phyloP scores from a whole-genome alignment of 1,140 invertebrate species.

The Ceratina calcarata region DNA sequence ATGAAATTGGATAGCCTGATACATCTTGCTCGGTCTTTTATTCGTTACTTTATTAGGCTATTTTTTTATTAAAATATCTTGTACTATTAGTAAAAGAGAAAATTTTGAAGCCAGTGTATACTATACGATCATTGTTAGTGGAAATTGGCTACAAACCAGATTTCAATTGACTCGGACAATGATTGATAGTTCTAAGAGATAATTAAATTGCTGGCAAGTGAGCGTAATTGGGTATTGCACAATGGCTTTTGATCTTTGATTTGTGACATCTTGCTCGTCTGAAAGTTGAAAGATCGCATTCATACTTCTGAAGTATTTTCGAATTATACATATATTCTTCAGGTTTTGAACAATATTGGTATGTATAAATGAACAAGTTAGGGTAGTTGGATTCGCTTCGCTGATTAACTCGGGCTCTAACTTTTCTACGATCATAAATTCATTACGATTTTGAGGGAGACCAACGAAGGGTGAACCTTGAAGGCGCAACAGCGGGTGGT shows the following conservation, averaged over 20 bases:
- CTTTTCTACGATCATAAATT: conserved; percentile 59
- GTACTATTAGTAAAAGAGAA: too few species aligned
- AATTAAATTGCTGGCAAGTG: background rate
- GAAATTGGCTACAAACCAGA: background rate
- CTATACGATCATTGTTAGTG: too few species aligned
- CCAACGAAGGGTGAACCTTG: conserved; percentile 29
- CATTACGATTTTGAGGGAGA: conserved; percentile 56
- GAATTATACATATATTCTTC: too few species aligned
- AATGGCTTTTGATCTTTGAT: background rate
- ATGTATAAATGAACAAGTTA: background rate
- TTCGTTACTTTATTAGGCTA: too few species aligned
- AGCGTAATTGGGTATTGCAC: background rate
- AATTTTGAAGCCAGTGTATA: too few species aligned
- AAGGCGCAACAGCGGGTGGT: conserved; percentile 51
- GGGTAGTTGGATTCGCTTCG: background rate
- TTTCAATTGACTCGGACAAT: background rate
- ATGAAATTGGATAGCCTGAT: too few species aligned
- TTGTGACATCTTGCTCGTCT: background rate
- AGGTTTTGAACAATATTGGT: background rate
- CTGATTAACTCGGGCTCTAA: conserved; percentile 13
- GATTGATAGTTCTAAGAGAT: background rate
- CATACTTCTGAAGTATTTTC: too few species aligned
- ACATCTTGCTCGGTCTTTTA: too few species aligned
- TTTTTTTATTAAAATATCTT: too few species aligned
- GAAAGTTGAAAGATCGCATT: too few species aligned